These are phyloP conservation scores for Petaurus breviceps DNA, from an alignment of 2,113 vertebrate species.

Conservation along the genomic window DNA sequence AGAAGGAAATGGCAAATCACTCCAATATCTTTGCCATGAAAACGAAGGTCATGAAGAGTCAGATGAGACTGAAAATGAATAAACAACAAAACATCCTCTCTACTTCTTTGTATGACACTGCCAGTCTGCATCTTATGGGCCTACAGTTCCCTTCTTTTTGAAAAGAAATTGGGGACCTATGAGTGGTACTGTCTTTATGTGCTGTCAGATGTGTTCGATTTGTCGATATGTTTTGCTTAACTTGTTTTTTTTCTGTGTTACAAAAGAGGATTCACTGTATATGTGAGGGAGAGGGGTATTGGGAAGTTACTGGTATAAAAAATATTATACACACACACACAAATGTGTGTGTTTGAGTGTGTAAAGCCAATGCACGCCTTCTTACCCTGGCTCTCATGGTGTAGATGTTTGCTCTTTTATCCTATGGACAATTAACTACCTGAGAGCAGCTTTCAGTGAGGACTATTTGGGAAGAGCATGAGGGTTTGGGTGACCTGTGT, in stretches of 20 bases:
- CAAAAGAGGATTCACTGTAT: background rate
- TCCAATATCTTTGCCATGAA: background rate
- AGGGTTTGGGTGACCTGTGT: background rate
- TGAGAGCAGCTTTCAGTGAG: background rate
- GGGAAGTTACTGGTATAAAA: background rate
- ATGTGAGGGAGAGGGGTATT: background rate
- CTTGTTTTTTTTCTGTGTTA: background rate
- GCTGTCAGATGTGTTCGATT: background rate
- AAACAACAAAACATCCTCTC: background rate
- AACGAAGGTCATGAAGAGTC: background rate
- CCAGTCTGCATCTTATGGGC: background rate
- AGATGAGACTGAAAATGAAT: background rate
- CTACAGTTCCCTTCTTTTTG: background rate
- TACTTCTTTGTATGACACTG: background rate
- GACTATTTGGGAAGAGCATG: background rate
- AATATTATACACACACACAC: background rate
- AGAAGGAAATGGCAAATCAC: background rate
- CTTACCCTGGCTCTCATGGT: too few species aligned
- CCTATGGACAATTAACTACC: background rate
- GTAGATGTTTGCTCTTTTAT: background rate
- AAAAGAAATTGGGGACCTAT: background rate
- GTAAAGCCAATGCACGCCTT: too few species aligned
- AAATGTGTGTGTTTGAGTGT: too few species aligned
- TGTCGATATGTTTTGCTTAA: background rate
- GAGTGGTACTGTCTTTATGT: background rate